Conservation (phyloP, 2,797 vertebrate species). For the Sciurus vulgaris region DNA sequence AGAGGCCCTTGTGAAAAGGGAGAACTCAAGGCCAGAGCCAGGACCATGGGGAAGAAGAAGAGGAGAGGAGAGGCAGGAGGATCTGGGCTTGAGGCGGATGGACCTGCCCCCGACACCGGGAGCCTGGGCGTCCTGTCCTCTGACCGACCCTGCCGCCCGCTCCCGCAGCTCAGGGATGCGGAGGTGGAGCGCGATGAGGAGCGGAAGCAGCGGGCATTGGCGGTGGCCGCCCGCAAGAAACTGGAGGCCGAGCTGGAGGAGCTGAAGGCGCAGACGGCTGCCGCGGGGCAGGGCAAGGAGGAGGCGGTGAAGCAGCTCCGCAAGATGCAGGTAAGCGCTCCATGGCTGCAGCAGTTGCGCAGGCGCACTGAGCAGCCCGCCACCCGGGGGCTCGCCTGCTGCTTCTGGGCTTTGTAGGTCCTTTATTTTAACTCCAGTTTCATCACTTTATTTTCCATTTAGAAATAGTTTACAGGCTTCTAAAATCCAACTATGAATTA, state of each 20-base stretch:
- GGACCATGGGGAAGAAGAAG: no score
- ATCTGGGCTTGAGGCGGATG: rapidly evolving
- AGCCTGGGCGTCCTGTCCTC: neutral
- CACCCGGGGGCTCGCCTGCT: neutral
- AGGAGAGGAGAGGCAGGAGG: neutral
- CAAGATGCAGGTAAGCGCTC: conserved; percentile 89
- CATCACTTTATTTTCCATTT: neutral
- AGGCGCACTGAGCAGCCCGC: neutral
- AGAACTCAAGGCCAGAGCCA: neutral
- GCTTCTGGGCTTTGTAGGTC: no score
- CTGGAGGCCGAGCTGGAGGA: conserved; percentile 94
- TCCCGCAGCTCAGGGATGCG: conserved; percentile 91
- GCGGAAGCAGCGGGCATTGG: conserved; percentile 92
- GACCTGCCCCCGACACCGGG: neutral
- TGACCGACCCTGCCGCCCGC: neutral
- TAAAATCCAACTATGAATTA: neutral
- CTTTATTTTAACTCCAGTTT: neutral
- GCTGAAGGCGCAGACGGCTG: conserved; percentile 90
- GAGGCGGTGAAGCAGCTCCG: conserved; percentile 93
- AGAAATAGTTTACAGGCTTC: neutral
- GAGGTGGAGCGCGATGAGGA: conserved; percentile 95
- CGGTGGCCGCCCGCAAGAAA: conserved; percentile 91
- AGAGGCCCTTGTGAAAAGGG: neutral
- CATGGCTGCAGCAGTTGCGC: neutral
- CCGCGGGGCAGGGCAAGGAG: conserved; percentile 91